Evolutionary conservation across 2,113 vertebrate species (phyloP), one percentile per base, ranked within the genome.

Genomic region (Bujurquina vittata): DNA sequence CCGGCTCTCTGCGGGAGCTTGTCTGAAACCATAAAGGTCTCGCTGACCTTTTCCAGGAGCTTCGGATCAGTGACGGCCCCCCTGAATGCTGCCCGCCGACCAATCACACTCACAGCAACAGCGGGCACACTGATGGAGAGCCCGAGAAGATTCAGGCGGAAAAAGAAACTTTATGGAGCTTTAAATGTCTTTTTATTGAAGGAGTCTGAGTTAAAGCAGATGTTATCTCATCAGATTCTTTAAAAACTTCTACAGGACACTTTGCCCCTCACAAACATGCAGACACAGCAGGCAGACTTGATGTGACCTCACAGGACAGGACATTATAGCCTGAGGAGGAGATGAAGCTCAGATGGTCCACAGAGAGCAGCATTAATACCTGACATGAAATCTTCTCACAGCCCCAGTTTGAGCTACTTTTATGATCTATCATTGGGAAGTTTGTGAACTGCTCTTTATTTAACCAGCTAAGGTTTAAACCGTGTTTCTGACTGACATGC

Each of bases 21-120:
- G 69, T 84, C 88, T 86, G 63, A 81, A 40, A 81, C 1, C 84
- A 81, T 87, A 81, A 84, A 43, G 61, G 49, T 75, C 67, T 49
- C 23, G 33, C 79, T 85, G 83, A 60, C 73, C 73, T 56, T 29
- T 20, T 57, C 26, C 31, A 54, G 79, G 85, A 87, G 91, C 84
- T 88, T 87, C 87, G 86, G 92, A 93, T 92, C 86, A 86, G 80
- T 31, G 83, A 76, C 33, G 4, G 76, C 77, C 85, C 88, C 60
- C 35, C 77, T 63, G 77, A 89, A 77, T 57, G 5, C 43, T 73
- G 56, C 72, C 75, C 49, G 73, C 65, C 89, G 31, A 86, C 89
- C 90, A 84, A 84, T 89, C 83, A 85, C 18, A 72, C n/a, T 2
- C 78, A 79, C 26, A 54, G 22, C 4, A 11, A 10, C 43, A 60